Evolutionary conservation across 2,797 vertebrate genomes (phyloP).

Genomic region (Pangasius djambal): DNA sequence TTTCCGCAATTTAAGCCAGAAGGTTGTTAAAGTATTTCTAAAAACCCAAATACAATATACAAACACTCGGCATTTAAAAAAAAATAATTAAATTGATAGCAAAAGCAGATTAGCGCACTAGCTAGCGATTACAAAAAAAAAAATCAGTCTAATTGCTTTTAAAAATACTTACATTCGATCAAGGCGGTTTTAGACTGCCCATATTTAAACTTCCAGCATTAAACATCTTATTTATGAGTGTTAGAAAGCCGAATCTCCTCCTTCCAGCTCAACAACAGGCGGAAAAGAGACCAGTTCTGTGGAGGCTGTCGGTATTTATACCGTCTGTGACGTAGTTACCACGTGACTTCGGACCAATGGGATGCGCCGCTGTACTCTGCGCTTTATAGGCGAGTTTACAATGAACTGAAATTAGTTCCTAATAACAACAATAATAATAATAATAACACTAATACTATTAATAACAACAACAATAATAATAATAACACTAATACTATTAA

Average conservation of each 20-base stretch:
- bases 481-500: too few relatives aligned
- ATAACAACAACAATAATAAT: too few relatives aligned
- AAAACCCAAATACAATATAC: not conserved
- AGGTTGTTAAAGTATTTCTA: not conserved
- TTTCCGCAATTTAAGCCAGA: not conserved
- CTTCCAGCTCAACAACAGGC: rapidly evolving
- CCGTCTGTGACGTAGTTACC: rapidly evolving
- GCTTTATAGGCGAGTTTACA: not conserved
- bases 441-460: too few relatives aligned
- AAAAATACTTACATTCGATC: not conserved
- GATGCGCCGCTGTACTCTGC: too few relatives aligned
- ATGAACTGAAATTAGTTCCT: not conserved
- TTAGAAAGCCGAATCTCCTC: not conserved
- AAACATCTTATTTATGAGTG: not conserved
- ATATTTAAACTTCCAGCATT: not conserved
- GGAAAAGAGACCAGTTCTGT: rapidly evolving
- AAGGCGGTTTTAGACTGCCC: not conserved
- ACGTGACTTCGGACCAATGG: conserved; percentile 7
- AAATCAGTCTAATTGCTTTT: rapidly evolving
- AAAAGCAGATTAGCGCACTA: not conserved
- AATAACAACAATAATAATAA: too few relatives aligned
- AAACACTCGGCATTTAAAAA: not conserved
- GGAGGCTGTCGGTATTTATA: not conserved
- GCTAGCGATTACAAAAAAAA: not conserved
- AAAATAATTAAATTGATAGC: not conserved